These are phyloP conservation scores for Perodicticus potto DNA, from an alignment of 2,797 vertebrate genomes.

Conservation along the genomic window DNA sequence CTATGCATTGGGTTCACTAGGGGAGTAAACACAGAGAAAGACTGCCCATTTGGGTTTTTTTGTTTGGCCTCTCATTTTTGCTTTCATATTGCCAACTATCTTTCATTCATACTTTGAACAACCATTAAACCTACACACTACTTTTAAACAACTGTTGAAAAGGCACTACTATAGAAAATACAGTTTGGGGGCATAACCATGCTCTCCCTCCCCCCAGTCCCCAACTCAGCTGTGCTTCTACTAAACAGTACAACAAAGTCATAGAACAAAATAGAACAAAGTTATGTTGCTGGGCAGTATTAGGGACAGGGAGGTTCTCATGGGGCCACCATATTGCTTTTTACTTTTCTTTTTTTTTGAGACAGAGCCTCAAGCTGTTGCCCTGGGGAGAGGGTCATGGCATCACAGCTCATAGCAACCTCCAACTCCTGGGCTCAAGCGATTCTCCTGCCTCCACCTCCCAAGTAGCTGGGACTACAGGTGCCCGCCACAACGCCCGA, in stretches of 20 bases:
- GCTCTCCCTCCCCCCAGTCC: too few relatives aligned
- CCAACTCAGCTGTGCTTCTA: not conserved
- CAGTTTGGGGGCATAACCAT: not conserved
- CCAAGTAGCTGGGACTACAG: too few relatives aligned
- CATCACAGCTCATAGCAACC: too few relatives aligned
- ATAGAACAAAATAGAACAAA: not conserved
- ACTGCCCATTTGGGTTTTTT: not conserved
- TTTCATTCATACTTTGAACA: not conserved
- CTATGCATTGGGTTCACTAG: not conserved
- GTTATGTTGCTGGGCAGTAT: not conserved
- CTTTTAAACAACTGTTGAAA: not conserved
- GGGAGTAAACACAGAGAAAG: not conserved
- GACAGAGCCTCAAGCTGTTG: too few relatives aligned
- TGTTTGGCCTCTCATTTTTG: not conserved
- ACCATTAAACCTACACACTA: not conserved
- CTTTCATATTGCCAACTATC: not conserved
- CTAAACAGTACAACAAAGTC: too few relatives aligned
- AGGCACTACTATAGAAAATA: not conserved
- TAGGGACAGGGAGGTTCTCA: not conserved
- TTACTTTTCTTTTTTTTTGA: not conserved
- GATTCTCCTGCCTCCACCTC: too few relatives aligned
- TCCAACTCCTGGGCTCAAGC: too few relatives aligned
- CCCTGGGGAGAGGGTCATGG: too few relatives aligned
- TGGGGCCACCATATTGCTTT: not conserved
- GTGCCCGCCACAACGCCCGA: too few relatives aligned